Base-by-base conservation (phyloP, 2,888 invertebrate genomes). In the Muschampia staudingeri region DNA sequence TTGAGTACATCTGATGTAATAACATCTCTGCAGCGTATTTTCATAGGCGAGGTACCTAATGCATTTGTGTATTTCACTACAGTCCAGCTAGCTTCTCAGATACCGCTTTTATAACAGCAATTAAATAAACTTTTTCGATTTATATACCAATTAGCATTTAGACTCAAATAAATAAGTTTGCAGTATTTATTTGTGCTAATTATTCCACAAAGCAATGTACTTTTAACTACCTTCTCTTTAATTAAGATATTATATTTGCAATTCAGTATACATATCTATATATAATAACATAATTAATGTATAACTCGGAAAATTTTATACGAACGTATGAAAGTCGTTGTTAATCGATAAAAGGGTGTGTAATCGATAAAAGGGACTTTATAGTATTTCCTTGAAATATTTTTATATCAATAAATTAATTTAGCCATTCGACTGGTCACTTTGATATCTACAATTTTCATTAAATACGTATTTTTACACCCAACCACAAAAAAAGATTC, bases 141-240 rank as follows among this genome's bases (percentile, higher is more conserved):
- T 72, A 79, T 19, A 48, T 37, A 44, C 79, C 79, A 79, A 79
- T 79, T 79, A 79, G 73, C 72, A 37, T 73, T 44, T 69, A 37
- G 4, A 34, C 37, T 72, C 65, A 0, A 42, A 25, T 71, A 44
- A 48, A 52, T 52, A 61, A 40, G 37, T 37, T 8, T 40, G 30
- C 67, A 34, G 19, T 67, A 34, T 34, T 16, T 37, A n/a, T 25
- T 16, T 61, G 25, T 11, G 61, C 9, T 12, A 14, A 16, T 34
- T 67, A 67, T 67, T 67, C 5, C 30, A 67, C 34, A 56, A 19
- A 19, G 9, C 19, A 56, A 8, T 56, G 19, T 52, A 52, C 16
- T 5, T 1, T 16, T 16, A n/a, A 52, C n/a, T 52, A 52, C 0
- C 6, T 52, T 52, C 52, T n/a, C 44, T 14, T 44, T 4, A 44